Evolutionary conservation across 2,888 invertebrate species (phyloP).

Genomic region (Hoplodrina ambigua): DNA sequence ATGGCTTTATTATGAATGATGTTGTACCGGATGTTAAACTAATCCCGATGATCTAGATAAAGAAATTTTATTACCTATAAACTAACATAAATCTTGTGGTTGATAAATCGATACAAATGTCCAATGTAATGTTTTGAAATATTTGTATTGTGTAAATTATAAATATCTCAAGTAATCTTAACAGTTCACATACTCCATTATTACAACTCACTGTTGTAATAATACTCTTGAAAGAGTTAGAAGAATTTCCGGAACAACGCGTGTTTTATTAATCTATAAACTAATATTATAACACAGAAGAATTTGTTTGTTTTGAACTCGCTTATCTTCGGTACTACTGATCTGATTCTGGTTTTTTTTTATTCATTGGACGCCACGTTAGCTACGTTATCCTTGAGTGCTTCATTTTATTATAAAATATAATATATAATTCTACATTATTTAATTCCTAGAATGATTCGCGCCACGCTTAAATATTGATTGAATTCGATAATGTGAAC

Average conservation of each 20-base stretch:
- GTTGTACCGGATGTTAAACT: not conserved
- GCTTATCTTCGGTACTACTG: too few species aligned
- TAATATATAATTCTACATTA: not conserved
- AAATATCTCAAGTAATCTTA: not conserved
- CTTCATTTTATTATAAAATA: too few species aligned
- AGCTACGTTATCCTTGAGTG: too few species aligned
- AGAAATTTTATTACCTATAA: not conserved
- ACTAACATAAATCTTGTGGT: not conserved
- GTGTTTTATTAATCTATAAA: not conserved
- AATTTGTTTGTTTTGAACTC: too few species aligned
- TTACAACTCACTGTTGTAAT: not conserved
- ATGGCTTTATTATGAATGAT: constrained; percentile 17
- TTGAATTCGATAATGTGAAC: not conserved
- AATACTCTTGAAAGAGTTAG: not conserved
- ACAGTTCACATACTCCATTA: not conserved
- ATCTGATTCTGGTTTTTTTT: too few species aligned
- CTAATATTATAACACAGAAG: too few species aligned
- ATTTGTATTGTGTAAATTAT: too few species aligned
- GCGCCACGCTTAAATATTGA: not conserved
- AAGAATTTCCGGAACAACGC: not conserved
- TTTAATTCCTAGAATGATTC: not conserved
- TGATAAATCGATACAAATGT: not conserved
- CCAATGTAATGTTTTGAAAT: too few species aligned
- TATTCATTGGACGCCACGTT: too few species aligned
- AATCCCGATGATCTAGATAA: constrained; percentile 9